Base-by-base conservation (phyloP, 2,113 vertebrate species). In the Hemichromis elongatus region DNA sequence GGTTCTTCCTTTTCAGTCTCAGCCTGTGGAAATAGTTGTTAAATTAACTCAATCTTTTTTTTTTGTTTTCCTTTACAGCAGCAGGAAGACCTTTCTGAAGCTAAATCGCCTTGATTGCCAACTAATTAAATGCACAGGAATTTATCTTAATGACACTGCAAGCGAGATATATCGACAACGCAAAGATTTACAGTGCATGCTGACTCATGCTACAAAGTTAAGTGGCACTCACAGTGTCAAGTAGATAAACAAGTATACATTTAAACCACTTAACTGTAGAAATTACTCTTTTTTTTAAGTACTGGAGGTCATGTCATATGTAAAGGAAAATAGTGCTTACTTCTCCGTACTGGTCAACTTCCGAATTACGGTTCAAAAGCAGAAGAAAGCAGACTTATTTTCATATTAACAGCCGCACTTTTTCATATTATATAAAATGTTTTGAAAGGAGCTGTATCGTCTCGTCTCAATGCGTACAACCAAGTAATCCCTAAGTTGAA, bases 61-160 rank as follows among this genome's bases (percentile, higher is more conserved):
- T 61, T 93, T 55, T 66, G 59, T 90, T 92, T 85, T 80, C 83
- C 70, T 86, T 83, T n/a, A 56, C 86, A 86, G 35, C 52, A 84
- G 55, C 80, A 78, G 59, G 56, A 63, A 78, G 61, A 70, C 30
- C 53, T 66, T 77, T 80, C 21, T 11, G 53, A 82, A 88, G 81
- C 19, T 61, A 86, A 92, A 90, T 89, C 78, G 61, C 84, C 88
- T 81, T 80, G 81, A 89, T 82, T 57, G 79, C 81, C 24, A 63
- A 87, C 80, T 83, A 85, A 93, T 90, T 81, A 89, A 93, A 92
- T 50, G 79, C 45, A 56, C 30, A 30, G 47, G 84, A 86, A 88
- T 89, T 66, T 18, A 66, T 92, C 86, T 84, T 77, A 83, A 81
- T 85, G 81, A 83, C 80, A 77, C 30, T 50, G 81, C 14, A n/a